Percentiles rank a stretch among this genome's conserved stretches.
These are phyloP conservation scores for Rhingia rostrata DNA, from an alignment of 2,888 invertebrate genomes.

Conservation along the genomic window DNA sequence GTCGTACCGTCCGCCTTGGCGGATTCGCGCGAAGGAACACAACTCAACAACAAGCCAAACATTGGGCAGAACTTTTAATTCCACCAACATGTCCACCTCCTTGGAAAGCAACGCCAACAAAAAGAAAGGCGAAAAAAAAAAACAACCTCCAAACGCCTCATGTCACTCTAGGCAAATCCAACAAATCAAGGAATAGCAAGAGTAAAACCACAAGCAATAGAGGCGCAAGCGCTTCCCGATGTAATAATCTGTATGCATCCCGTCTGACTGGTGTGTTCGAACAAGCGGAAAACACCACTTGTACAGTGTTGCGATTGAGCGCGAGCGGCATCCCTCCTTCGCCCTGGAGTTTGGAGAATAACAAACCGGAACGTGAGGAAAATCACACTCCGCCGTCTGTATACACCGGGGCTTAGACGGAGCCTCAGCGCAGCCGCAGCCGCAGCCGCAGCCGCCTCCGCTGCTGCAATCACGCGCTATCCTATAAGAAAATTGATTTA, in stretches of 20 bases:
- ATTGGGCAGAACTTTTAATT: constrained; percentile 70
- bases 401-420: not conserved
- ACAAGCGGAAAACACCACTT: constrained; percentile 69
- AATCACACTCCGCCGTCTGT: constrained; percentile 60
- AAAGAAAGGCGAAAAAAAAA: no score
- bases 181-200: constrained; percentile 9
- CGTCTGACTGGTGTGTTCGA: constrained; percentile 59
- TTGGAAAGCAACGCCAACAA: not conserved
- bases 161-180: constrained; percentile 70
- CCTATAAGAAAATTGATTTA: constrained; percentile 73
- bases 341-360: constrained; percentile 12
- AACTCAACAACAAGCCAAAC: constrained; percentile 65
- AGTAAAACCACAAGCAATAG: constrained; percentile 4
- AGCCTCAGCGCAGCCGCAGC: not conserved
- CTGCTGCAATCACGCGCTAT: constrained; percentile 63
- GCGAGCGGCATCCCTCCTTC: not conserved
- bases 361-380: constrained; percentile 70
- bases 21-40: constrained; percentile 58
- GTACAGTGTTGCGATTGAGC: constrained; percentile 45
- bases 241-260: constrained; percentile 54
- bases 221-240: constrained; percentile 42
- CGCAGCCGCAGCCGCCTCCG: constrained; percentile 32
- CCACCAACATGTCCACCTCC: constrained; percentile 68
- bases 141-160: constrained; percentile 47
- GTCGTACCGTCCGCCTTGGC: constrained; percentile 46